Percentiles rank a stretch among this genome's conserved stretches.
These are phyloP conservation scores for Girardinus metallicus DNA, from an alignment of 2,797 vertebrate genomes.

Conservation along the genomic window DNA sequence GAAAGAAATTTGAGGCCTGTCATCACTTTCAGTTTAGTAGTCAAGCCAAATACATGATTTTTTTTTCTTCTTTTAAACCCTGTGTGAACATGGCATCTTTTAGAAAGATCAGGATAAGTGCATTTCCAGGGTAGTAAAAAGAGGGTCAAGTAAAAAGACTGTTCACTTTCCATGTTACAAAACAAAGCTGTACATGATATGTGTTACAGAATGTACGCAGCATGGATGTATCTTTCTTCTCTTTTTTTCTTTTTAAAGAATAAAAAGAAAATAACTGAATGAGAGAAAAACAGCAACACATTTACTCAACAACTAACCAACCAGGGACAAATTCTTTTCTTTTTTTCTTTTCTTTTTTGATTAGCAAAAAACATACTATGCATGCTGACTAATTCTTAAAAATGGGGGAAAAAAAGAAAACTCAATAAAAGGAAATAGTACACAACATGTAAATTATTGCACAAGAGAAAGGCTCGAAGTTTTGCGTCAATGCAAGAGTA, in stretches of 20 bases:
- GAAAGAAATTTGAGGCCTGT: slow-evolving; percentile 87
- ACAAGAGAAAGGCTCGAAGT: slow-evolving; percentile 99
- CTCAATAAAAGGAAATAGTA: slow-evolving; percentile 88
- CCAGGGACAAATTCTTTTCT: slow-evolving; percentile 92
- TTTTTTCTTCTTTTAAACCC: slow-evolving; percentile 73
- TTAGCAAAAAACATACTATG: slow-evolving; percentile 99
- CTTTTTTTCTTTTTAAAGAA: slow-evolving; percentile 85
- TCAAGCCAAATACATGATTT: slow-evolving; percentile 78
- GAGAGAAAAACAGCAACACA: slow-evolving; percentile 94
- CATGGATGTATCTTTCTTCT: slow-evolving; percentile 87
- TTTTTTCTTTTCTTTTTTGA: slow-evolving; percentile 82
- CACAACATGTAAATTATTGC: slow-evolving; percentile 99
- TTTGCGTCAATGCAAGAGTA: slow-evolving; percentile 99
- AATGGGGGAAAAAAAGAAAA: slow-evolving; percentile 79
- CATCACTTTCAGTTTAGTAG: slow-evolving; percentile 75
- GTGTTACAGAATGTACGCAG: slow-evolving; percentile 98
- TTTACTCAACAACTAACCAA: slow-evolving; percentile 99
- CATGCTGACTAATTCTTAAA: slow-evolving; percentile 96
- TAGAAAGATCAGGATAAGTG: slow-evolving; percentile 87
- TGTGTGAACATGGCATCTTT: slow-evolving; percentile 88
- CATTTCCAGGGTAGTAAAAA: slow-evolving; percentile 87
- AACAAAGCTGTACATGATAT: slow-evolving; percentile 99
- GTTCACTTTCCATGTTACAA: slow-evolving; percentile 90
- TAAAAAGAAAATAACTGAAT: slow-evolving; percentile 91
- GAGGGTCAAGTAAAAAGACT: slow-evolving; percentile 88